phyloP scores from a whole-genome alignment of 2,888 invertebrate genomes.

The Lasioglossum villosulum region DNA sequence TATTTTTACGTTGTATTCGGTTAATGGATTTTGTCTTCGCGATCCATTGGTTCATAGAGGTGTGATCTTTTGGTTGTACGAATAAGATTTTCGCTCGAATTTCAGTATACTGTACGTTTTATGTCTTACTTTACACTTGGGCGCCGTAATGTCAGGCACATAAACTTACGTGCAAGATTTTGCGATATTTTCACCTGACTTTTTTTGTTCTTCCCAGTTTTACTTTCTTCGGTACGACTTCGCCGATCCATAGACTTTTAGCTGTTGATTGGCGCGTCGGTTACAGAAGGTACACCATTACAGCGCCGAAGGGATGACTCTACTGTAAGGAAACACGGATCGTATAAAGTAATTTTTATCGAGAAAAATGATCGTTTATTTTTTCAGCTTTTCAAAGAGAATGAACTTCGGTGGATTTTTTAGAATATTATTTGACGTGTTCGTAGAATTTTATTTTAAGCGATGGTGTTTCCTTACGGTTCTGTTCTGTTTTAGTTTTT shows the following conservation, averaged over 20 bases:
- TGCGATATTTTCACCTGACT: neutral
- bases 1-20: neutral
- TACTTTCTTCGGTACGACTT: neutral
- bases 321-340: conserved; percentile 37
- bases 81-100: conserved; percentile 29
- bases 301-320: conserved; percentile 29
- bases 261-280: neutral
- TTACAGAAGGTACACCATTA: conserved; percentile 10
- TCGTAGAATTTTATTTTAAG: neutral
- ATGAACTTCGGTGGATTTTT: neutral
- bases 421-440: neutral
- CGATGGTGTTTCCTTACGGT: conserved; percentile 26
- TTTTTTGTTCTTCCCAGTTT: neutral
- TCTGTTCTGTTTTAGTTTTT: conserved; percentile 13
- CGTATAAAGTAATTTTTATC: neutral
- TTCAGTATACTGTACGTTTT: conserved; percentile 26
- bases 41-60: conserved; percentile 23
- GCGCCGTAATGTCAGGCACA: conserved; percentile 35
- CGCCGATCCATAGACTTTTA: neutral
- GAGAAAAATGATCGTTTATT: neutral
- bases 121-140: conserved; percentile 29
- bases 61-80: conserved; percentile 35
- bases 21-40: neutral
- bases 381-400: neutral
- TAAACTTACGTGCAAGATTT: conserved; percentile 26